Conservation (phyloP, 2,113 vertebrate genomes). For the Caranx ignobilis region DNA sequence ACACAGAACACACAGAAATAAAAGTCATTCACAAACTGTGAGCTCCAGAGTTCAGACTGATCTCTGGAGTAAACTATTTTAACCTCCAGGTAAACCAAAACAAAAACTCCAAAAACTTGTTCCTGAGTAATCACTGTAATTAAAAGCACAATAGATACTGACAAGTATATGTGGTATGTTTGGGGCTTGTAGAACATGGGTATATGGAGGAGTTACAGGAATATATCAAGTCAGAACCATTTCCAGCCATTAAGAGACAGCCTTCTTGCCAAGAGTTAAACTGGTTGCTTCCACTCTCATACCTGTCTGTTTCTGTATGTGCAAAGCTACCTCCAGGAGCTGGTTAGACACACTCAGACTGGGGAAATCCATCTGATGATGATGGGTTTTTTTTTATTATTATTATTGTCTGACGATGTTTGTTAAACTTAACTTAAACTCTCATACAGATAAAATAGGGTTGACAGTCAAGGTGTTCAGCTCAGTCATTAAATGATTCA, state of each 20-base stretch:
- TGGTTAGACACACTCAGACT: not conserved
- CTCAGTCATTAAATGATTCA: no score
- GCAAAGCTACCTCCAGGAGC: not conserved
- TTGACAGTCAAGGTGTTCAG: no score
- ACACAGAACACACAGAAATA: conserved; percentile 38
- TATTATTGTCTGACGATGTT: no score
- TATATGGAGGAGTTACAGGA: not conserved
- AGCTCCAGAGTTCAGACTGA: conserved; percentile 14
- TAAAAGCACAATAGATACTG: conserved; percentile 55
- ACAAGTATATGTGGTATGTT: not conserved
- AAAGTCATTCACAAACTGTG: conserved; percentile 22
- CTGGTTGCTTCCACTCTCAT: not conserved
- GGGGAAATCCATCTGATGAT: not conserved
- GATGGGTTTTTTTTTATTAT: not conserved
- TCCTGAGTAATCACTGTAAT: conserved; percentile 67
- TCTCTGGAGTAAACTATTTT: conserved; percentile 40
- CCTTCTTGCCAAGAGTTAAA: not conserved
- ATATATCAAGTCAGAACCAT: not conserved
- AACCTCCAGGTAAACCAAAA: conserved; percentile 35
- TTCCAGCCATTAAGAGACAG: not conserved
- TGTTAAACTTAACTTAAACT: no score
- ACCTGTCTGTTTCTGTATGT: not conserved
- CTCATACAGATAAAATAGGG: no score
- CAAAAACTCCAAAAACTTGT: conserved; percentile 46
- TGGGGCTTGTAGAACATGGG: conserved; percentile 4